phyloP scores from a whole-genome alignment of 2,113 vertebrate species.

The Vulpes ferrilata region DNA sequence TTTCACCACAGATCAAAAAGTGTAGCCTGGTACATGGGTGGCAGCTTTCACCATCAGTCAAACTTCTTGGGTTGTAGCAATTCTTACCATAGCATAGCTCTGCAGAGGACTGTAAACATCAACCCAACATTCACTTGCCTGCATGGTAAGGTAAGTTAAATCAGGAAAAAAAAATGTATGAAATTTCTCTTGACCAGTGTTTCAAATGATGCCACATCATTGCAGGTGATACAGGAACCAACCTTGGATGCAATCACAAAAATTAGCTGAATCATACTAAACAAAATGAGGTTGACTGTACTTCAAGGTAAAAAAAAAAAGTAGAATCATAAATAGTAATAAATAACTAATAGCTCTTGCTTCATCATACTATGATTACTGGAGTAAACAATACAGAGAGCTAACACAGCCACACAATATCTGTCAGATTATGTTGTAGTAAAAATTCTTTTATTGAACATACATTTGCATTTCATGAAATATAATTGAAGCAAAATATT shows the following conservation, averaged over 20 bases:
- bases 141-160: background rate
- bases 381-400: background rate
- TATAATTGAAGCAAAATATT: background rate
- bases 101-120: background rate
- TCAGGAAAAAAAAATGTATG: background rate
- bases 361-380: background rate
- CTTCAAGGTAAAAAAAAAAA: background rate
- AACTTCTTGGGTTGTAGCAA: background rate
- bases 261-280: background rate
- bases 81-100: background rate
- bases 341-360: background rate
- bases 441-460: background rate
- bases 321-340: background rate
- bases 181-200: background rate
- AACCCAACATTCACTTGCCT: background rate
- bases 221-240: background rate
- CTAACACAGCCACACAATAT: background rate
- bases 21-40: background rate
- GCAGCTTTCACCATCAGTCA: background rate
- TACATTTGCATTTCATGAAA: background rate
- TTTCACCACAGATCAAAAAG: background rate
- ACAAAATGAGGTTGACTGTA: background rate
- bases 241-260: background rate
- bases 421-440: background rate
- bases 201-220: background rate